Conservation (phyloP, 2,113 vertebrate genomes). For the Pachyramphus minor region DNA sequence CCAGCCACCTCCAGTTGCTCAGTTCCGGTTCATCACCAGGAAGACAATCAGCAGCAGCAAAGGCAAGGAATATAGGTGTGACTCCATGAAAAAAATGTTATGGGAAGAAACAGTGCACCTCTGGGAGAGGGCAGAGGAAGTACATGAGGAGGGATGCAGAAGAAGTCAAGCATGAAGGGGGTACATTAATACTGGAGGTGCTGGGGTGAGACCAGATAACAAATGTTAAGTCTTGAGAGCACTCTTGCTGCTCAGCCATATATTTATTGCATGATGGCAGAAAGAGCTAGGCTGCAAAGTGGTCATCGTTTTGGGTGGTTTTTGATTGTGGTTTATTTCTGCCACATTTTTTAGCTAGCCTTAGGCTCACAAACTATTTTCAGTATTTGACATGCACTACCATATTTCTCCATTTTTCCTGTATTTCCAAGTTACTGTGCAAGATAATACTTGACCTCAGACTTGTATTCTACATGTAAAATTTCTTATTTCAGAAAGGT, state of each 20-base stretch:
- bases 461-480: neutral
- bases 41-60: neutral
- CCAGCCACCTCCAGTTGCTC: neutral
- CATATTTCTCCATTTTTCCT: neutral
- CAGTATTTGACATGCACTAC: neutral
- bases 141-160: neutral
- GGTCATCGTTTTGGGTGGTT: neutral
- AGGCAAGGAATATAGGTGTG: neutral
- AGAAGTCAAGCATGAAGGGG: neutral
- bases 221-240: neutral
- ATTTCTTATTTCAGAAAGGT: neutral
- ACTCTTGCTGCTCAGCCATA: neutral
- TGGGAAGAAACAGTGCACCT: neutral
- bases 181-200: neutral
- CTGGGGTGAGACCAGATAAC: neutral
- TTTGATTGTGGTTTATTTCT: neutral
- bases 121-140: neutral
- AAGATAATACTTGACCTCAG: neutral
- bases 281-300: neutral
- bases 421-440: neutral
- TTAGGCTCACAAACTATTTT: neutral
- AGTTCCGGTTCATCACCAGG: neutral
- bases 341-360: neutral
- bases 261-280: neutral
- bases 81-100: neutral